Conservation (phyloP, 2,797 vertebrate genomes). For the Crypturellus tataupa region DNA sequence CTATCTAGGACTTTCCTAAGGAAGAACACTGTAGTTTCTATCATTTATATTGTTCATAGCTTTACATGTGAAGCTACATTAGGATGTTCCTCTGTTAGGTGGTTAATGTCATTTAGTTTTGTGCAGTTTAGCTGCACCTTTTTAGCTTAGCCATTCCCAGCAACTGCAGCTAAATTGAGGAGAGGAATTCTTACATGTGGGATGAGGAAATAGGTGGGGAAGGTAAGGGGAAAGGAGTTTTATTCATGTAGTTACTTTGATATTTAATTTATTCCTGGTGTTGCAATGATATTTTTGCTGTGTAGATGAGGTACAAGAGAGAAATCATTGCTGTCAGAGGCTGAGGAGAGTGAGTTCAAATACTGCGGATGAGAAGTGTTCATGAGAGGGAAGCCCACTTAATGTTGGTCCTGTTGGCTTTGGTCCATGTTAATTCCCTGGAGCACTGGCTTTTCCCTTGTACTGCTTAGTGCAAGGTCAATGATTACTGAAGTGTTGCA, state of each 20-base stretch:
- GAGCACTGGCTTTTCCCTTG: not conserved
- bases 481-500: not conserved
- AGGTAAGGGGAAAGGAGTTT: not conserved
- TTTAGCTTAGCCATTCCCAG: not conserved
- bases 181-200: not conserved
- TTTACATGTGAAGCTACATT: not conserved
- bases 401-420: not conserved
- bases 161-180: not conserved
- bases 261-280: not conserved
- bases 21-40: not conserved
- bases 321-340: not conserved
- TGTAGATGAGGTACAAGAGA: not conserved
- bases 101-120: not conserved
- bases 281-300: not conserved
- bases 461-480: conserved; percentile 3
- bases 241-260: not conserved
- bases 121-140: not conserved
- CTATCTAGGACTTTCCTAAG: not conserved
- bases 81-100: not conserved
- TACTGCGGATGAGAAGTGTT: accelerated
- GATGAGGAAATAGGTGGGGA: not conserved
- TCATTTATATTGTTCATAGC: not conserved
- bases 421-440: not conserved
- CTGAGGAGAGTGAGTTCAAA: accelerated
- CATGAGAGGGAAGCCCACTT: not conserved